These are phyloP conservation scores for Pyrgilauda ruficollis DNA, from an alignment of 2,113 vertebrate genomes.

Conservation along the genomic window DNA sequence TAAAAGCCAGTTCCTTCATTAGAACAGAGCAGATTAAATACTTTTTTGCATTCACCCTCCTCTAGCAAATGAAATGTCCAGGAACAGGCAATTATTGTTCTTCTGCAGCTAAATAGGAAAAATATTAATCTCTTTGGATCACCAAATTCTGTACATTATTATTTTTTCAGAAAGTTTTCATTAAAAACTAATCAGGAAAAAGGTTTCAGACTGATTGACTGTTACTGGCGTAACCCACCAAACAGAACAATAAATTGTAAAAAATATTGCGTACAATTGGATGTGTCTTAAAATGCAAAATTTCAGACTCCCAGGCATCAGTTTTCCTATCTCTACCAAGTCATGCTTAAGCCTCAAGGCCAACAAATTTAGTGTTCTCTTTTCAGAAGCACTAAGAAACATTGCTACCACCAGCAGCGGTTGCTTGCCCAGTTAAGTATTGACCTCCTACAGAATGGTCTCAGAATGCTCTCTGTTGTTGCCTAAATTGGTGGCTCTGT, in stretches of 20 bases:
- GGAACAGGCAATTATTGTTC: neutral
- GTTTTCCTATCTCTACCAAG: conserved; percentile 28
- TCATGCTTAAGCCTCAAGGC: conserved; percentile 43
- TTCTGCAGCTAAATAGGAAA: neutral
- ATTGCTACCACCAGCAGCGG: neutral
- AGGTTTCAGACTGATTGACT: neutral
- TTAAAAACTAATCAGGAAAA: neutral
- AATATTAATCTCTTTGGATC: neutral
- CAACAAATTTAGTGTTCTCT: neutral
- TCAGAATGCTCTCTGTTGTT: neutral
- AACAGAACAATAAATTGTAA: conserved; percentile 43
- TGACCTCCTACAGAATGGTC: conserved; percentile 14
- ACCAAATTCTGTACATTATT: neutral
- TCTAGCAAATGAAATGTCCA: neutral
- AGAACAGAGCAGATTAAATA: neutral
- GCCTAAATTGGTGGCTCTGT: conserved; percentile 7
- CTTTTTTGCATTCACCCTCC: neutral
- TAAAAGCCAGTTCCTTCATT: neutral
- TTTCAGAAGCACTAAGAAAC: neutral
- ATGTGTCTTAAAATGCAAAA: neutral
- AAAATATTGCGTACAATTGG: neutral
- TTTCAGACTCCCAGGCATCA: neutral
- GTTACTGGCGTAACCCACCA: neutral
- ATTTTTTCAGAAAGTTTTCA: neutral
- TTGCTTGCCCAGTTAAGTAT: neutral